Conservation (phyloP, 1,140 invertebrate genomes). For the Heliconius nattereri region DNA sequence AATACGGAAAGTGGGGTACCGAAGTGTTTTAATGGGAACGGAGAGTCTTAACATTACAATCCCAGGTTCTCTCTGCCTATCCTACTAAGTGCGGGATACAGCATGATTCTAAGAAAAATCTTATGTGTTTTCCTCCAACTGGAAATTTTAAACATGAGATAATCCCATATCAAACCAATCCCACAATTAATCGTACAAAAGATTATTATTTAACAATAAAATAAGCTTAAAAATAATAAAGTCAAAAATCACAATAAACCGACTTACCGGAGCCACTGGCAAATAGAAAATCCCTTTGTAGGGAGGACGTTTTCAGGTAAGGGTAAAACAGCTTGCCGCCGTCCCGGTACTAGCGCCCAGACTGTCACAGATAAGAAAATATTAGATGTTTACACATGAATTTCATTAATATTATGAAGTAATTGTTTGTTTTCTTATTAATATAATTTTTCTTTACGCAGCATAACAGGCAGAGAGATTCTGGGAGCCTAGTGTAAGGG, state of each 20-base stretch:
- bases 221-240: neutral
- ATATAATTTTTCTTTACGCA: neutral
- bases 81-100: too few species aligned
- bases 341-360: slow-evolving; percentile 48
- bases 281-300: slow-evolving; percentile 81
- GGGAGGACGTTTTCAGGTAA: slow-evolving; percentile 81
- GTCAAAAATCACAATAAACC: slow-evolving; percentile 18
- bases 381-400: slow-evolving; percentile 8
- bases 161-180: neutral
- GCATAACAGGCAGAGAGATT: too few species aligned
- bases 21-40: too few species aligned
- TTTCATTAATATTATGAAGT: neutral
- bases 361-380: slow-evolving; percentile 56
- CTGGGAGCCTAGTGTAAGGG: too few species aligned
- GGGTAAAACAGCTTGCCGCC: slow-evolving; percentile 82
- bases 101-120: too few species aligned
- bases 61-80: too few species aligned
- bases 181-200: neutral
- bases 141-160: neutral
- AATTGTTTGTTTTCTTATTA: neutral
- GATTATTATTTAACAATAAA: neutral
- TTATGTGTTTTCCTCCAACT: too few species aligned
- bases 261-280: slow-evolving; percentile 80
- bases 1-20: too few species aligned
- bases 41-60: too few species aligned